Evolutionary conservation across 2,113 vertebrate genomes (phyloP).

Genomic region (Alosa alosa): DNA sequence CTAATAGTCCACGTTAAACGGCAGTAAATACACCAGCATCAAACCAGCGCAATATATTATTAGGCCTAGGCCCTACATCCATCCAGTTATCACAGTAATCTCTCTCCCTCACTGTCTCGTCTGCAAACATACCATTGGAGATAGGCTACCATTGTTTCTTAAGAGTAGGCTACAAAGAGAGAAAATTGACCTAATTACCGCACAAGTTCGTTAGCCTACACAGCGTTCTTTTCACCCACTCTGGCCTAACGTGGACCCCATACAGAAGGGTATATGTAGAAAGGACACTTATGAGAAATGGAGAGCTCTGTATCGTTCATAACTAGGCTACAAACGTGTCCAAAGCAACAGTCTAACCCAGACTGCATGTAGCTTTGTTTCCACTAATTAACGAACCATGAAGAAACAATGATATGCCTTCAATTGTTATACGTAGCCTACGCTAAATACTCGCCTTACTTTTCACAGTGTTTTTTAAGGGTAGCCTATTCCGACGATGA

Average conservation of each 20-base stretch:
- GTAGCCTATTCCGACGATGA: not conserved
- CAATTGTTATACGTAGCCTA: not conserved
- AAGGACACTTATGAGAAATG: not conserved
- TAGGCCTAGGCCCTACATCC: slow-evolving; percentile 5
- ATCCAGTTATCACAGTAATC: slow-evolving; percentile 46
- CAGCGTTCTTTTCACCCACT: not conserved
- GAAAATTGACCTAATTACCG: slow-evolving; percentile 49
- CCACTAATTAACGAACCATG: not conserved
- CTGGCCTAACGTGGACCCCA: not conserved
- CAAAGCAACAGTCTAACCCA: not conserved
- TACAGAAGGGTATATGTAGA: not conserved
- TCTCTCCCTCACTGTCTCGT: slow-evolving; percentile 21
- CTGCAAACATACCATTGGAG: slow-evolving; percentile 34
- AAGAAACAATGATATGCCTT: not conserved
- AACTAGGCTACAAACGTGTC: not conserved
- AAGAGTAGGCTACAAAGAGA: slow-evolving; percentile 26
- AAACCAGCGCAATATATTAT: slow-evolving; percentile 42
- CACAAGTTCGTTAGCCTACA: slow-evolving; percentile 50
- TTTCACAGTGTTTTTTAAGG: not conserved
- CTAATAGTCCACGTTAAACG: slow-evolving; percentile 19
- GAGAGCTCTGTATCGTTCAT: not conserved
- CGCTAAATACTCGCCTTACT: not conserved
- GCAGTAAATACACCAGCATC: slow-evolving; percentile 24
- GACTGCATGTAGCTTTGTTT: not conserved
- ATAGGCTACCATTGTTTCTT: slow-evolving; percentile 43